phyloP scores from a whole-genome alignment of 2,888 invertebrate species.

The Drosophila lacicola region DNA sequence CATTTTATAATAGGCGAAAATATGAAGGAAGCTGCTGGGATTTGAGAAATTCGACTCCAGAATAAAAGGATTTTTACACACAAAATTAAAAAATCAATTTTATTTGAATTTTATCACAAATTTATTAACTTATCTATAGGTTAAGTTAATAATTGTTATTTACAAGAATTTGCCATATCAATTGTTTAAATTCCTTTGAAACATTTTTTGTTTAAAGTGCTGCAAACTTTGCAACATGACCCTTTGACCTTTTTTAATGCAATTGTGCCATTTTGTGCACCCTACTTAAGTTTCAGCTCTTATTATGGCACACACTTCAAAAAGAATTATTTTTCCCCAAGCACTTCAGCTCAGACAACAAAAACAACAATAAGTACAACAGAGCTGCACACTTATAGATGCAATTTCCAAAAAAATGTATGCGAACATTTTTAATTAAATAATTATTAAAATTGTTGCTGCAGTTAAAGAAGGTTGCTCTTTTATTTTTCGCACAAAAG shows the following conservation, averaged over 20 bases:
- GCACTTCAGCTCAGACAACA: slow-evolving; percentile 26
- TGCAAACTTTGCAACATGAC: slow-evolving; percentile 15
- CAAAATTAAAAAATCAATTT: neutral
- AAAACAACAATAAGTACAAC: slow-evolving; percentile 14
- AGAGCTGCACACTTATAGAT: slow-evolving; percentile 39
- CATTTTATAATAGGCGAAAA: neutral
- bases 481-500: slow-evolving; percentile 45
- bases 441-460: slow-evolving; percentile 71
- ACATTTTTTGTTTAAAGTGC: neutral
- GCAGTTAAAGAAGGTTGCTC: slow-evolving; percentile 66
- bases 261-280: slow-evolving; percentile 25
- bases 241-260: slow-evolving; percentile 42
- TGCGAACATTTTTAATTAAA: slow-evolving; percentile 68
- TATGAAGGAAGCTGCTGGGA: neutral
- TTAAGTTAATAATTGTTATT: neutral
- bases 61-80: too few species aligned
- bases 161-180: neutral
- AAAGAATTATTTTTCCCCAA: slow-evolving; percentile 60
- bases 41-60: too few species aligned
- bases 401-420: slow-evolving; percentile 54
- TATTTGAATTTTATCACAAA: neutral
- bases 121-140: neutral
- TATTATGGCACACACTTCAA: slow-evolving; percentile 46
- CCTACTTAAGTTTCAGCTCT: slow-evolving; percentile 10
- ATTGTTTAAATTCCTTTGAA: neutral